These are phyloP conservation scores for Paralichthys olivaceus DNA, from an alignment of 2,113 vertebrate genomes.

Conservation along the genomic window DNA sequence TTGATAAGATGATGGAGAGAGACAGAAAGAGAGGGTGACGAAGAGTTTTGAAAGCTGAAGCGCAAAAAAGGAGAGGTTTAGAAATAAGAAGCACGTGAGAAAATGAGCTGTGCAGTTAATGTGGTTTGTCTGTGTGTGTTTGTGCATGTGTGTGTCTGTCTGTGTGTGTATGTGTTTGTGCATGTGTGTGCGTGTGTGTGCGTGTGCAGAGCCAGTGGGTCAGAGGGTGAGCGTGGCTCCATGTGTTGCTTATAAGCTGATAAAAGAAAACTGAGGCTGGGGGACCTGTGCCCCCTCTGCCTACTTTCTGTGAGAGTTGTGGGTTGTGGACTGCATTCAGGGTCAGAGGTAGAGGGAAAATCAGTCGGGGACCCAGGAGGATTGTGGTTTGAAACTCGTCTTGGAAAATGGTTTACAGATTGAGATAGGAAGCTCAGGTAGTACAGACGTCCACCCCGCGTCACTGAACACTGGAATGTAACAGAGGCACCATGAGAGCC, in stretches of 20 bases:
- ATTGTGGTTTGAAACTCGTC: conserved; percentile 54
- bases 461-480: conserved; percentile 6
- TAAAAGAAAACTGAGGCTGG: conserved; percentile 55
- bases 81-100: conserved; percentile 25
- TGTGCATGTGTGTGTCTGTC: conserved; percentile 19
- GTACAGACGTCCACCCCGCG: conserved; percentile 20
- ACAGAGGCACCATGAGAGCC: conserved; percentile 6
- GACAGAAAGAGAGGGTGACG: conserved; percentile 39
- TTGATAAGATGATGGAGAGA: conserved; percentile 56
- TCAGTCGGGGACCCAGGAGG: conserved; percentile 51
- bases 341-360: conserved; percentile 46
- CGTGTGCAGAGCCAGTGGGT: conserved; percentile 40
- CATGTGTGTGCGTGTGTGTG: conserved; percentile 4
- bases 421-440: conserved; percentile 63
- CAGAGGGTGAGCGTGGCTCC: conserved; percentile 69
- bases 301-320: conserved; percentile 25
- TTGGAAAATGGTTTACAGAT: conserved; percentile 63
- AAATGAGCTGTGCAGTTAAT: conserved; percentile 1
- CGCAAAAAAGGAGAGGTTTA: conserved; percentile 17
- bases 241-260: conserved; percentile 70
- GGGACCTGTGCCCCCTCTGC: conserved; percentile 65
- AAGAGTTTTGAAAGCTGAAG: conserved; percentile 23
- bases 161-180: conserved; percentile 6
- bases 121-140: conserved; percentile 21
- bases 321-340: conserved; percentile 4